Percentiles rank a stretch among this genome's conserved stretches.
Evolutionary conservation across 2,888 invertebrate species (phyloP).

Genomic region (Poecilobothrus nobilitatus): DNA sequence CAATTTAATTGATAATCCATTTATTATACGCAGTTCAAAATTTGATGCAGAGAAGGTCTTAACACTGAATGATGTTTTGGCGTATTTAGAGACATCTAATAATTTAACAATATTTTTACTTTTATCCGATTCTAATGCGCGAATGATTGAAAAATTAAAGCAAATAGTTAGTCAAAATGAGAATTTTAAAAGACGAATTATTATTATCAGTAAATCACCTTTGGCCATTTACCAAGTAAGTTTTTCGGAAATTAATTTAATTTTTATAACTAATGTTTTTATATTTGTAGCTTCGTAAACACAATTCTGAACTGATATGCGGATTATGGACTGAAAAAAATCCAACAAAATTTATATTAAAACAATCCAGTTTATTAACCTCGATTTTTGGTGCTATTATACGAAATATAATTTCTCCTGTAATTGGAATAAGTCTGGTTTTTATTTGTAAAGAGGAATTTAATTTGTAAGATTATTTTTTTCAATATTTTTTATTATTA

Average conservation of each 20-base stretch:
- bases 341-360: conserved; percentile 34
- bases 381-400: conserved; percentile 43
- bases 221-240: conserved; percentile 41
- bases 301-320: conserved; percentile 40
- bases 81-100: conserved; percentile 34
- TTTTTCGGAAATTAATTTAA: background rate
- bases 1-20: conserved; percentile 4
- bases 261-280: background rate
- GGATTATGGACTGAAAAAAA: conserved; percentile 43
- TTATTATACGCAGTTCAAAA: conserved; percentile 36
- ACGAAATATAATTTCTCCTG: conserved; percentile 42
- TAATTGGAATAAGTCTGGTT: conserved; percentile 42
- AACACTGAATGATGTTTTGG: conserved; percentile 36
- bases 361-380: conserved; percentile 40
- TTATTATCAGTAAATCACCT: conserved; percentile 40
- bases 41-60: conserved; percentile 39
- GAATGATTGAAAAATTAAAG: conserved; percentile 37
- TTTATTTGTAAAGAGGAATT: conserved; percentile 44
- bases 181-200: conserved; percentile 34
- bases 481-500: background rate
- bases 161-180: conserved; percentile 32
- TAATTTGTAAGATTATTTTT: conserved; percentile 34
- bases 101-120: conserved; percentile 38
- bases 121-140: conserved; percentile 36
- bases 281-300: conserved; percentile 37